A percentile compares a stretch with the other conserved stretches of the same genome.
Evolutionary conservation across 1,140 invertebrate species (phyloP).

Genomic region (Cotesia vestalis): DNA sequence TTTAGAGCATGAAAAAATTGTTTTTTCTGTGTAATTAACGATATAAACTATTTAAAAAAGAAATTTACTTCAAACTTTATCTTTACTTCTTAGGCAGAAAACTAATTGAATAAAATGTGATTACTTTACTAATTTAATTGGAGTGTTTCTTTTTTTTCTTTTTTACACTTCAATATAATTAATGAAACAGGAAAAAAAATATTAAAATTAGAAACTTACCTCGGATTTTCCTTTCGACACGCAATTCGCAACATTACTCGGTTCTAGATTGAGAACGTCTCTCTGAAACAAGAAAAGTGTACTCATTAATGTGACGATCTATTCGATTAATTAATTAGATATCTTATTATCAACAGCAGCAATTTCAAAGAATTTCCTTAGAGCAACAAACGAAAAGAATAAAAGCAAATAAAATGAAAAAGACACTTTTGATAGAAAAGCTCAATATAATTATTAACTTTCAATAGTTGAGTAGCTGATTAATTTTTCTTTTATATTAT

Average conservation of each 20-base stretch:
- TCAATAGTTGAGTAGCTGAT: background rate
- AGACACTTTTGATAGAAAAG: background rate
- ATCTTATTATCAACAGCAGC: background rate
- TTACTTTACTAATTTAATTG: background rate
- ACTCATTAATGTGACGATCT: conserved; percentile 12
- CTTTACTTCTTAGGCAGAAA: too few relatives aligned
- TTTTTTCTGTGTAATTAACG: too few relatives aligned
- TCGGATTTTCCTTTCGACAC: conserved; percentile 87
- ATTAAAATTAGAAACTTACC: conserved; percentile 66
- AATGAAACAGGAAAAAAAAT: conserved; percentile 6
- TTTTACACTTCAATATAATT: conserved; percentile 6
- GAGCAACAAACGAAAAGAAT: background rate
- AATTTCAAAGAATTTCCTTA: conserved; percentile 17
- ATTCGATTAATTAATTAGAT: conserved; percentile 34
- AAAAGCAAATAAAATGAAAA: background rate
- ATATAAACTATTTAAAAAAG: too few relatives aligned
- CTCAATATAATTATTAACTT: conserved; percentile 6
- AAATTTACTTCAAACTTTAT: too few relatives aligned
- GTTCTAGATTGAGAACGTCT: conserved; percentile 78
- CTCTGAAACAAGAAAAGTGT: conserved; percentile 70
- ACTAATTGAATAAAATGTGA: too few relatives aligned
- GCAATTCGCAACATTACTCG: conserved; percentile 79
- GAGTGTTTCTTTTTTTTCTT: background rate
- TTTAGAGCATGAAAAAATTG: too few relatives aligned
- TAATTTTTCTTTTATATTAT: too few relatives aligned